These are phyloP conservation scores for Macroramphosus scolopax DNA, from an alignment of 2,797 vertebrate genomes.

Conservation along the genomic window DNA sequence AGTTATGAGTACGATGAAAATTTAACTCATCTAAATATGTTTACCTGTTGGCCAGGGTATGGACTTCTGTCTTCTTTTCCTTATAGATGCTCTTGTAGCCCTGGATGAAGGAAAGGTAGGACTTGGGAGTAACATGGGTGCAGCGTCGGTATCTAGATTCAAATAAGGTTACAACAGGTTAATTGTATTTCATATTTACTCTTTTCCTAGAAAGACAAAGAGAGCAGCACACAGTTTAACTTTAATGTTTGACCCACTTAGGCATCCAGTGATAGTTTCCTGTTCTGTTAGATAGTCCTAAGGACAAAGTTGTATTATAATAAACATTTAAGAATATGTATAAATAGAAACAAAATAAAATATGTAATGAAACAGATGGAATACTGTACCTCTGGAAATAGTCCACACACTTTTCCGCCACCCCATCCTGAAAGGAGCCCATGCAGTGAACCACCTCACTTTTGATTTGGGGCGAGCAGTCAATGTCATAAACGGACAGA, in stretches of 20 bases:
- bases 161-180: constrained; percentile 15
- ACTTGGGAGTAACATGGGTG: constrained; percentile 94
- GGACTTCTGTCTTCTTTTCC: constrained; percentile 87
- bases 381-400: constrained; percentile 89
- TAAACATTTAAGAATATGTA: too few relatives aligned
- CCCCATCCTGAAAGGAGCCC: constrained; percentile 95
- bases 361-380: too few relatives aligned
- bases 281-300: too few relatives aligned
- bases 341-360: too few relatives aligned
- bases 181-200: not conserved
- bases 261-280: too few relatives aligned
- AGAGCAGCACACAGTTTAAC: not conserved
- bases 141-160: constrained; percentile 84
- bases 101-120: constrained; percentile 96
- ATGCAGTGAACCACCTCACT: constrained; percentile 90
- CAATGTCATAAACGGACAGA: constrained; percentile 87
- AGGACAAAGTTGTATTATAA: too few relatives aligned
- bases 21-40: too few relatives aligned
- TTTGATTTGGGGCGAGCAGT: constrained; percentile 85
- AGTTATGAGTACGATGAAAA: too few relatives aligned
- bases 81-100: constrained; percentile 89
- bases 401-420: constrained; percentile 92
- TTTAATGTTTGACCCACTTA: too few relatives aligned
- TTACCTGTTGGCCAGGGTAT: constrained; percentile 88
- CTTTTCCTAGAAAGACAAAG: not conserved